Percentiles rank a stretch among this genome's conserved stretches.
These are phyloP conservation scores for Osmerus mordax DNA, from an alignment of 2,113 vertebrate species.

Conservation along the genomic window DNA sequence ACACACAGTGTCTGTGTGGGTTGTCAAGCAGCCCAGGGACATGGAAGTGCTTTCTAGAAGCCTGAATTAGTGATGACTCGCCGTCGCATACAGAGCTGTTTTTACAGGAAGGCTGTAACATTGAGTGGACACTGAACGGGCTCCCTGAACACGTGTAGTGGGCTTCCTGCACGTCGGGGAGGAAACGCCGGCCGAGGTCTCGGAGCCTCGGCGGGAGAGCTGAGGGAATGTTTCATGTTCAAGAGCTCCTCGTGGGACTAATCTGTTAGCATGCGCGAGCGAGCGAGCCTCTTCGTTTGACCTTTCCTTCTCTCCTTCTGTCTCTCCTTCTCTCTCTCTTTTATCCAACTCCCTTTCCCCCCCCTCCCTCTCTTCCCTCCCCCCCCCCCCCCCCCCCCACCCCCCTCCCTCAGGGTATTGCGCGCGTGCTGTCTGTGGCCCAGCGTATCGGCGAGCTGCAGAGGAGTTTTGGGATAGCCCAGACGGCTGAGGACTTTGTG, in stretches of 20 bases:
- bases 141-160: conserved; percentile 19
- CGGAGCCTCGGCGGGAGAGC: background rate
- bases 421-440: conserved; percentile 78
- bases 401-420: conserved; percentile 69
- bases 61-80: conserved; percentile 62
- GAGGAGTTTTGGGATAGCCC: conserved; percentile 78
- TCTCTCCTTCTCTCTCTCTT: background rate
- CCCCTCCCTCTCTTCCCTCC: background rate
- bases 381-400: background rate
- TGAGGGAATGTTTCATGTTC: conserved; percentile 6
- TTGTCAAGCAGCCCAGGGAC: conserved; percentile 32
- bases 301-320: background rate
- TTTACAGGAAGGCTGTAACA: background rate
- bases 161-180: background rate
- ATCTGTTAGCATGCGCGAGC: conserved; percentile 10
- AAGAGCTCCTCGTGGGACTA: background rate
- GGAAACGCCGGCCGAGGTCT: background rate
- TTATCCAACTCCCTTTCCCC: background rate
- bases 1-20: conserved; percentile 3
- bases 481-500: conserved; percentile 85
- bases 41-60: conserved; percentile 58
- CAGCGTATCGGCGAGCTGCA: conserved; percentile 82
- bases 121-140: conserved; percentile 12
- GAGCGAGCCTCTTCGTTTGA: background rate
- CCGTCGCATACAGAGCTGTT: background rate